Evolutionary conservation across 1,140 invertebrate genomes (phyloP).

Genomic region (Linepithema humile): DNA sequence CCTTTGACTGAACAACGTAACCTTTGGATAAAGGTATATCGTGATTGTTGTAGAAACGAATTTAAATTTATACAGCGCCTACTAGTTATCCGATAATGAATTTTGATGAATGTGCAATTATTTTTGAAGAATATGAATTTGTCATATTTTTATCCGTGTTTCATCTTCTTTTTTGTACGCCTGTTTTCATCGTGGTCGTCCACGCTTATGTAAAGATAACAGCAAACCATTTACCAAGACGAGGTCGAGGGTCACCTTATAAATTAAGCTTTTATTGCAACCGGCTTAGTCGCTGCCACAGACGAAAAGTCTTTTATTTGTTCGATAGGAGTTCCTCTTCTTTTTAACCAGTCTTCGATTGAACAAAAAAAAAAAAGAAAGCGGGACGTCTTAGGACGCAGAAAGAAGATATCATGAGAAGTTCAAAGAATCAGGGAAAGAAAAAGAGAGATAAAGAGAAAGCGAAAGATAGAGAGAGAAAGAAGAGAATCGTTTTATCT

Average conservation of each 20-base stretch:
- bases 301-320: constrained; percentile 61
- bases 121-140: neutral
- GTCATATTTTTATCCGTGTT: neutral
- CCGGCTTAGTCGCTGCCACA: constrained; percentile 23
- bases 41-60: neutral
- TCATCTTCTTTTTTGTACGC: neutral
- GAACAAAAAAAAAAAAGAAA: constrained; percentile 36
- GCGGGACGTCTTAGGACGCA: neutral
- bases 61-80: neutral
- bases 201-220: constrained; percentile 58
- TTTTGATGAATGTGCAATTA: neutral
- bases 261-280: constrained; percentile 71
- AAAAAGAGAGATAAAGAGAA: neutral
- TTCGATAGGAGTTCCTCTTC: constrained; percentile 40
- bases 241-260: constrained; percentile 73
- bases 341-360: constrained; percentile 41
- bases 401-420: neutral
- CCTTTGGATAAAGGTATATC: neutral
- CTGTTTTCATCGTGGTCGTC: neutral
- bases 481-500: neutral
- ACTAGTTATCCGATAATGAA: neutral
- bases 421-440: neutral
- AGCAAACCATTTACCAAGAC: constrained; percentile 60
- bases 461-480: neutral
- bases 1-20: neutral